Evolutionary conservation across 2,113 vertebrate species (phyloP).

Genomic region (Talpa occidentalis): DNA sequence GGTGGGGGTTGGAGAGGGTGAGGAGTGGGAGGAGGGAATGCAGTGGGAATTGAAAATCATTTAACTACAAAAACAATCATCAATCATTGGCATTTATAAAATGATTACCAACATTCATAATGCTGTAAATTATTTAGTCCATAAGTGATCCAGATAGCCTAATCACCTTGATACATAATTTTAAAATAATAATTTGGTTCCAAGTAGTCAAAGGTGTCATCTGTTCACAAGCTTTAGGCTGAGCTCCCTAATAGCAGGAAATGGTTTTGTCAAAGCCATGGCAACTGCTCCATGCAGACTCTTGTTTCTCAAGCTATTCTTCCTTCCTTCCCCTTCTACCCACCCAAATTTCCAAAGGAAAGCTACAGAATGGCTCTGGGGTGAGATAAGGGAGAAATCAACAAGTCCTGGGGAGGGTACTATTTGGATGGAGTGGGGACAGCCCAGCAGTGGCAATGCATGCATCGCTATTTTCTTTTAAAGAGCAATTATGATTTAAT

Average conservation of each 20-base stretch:
- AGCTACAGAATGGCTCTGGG: neutral
- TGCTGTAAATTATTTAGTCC: neutral
- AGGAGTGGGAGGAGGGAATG: neutral
- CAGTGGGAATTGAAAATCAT: neutral
- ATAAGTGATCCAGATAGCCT: neutral
- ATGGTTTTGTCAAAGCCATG: neutral
- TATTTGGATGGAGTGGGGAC: neutral
- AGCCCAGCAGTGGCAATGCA: neutral
- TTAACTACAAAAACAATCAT: neutral
- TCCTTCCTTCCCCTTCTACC: neutral
- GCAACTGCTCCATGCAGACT: neutral
- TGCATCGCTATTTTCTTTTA: constrained; percentile 69
- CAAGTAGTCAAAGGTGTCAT: neutral
- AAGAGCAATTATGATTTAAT: constrained; percentile 78
- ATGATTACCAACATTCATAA: neutral
- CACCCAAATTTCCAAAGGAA: constrained; percentile 10
- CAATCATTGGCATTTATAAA: neutral
- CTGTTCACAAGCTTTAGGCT: neutral
- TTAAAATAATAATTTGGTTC: neutral
- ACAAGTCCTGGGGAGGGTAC: neutral
- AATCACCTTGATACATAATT: neutral
- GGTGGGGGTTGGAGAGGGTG: neutral
- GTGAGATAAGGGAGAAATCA: neutral
- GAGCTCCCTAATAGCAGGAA: neutral
- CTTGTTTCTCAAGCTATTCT: neutral